Evolutionary conservation across 2,113 vertebrate genomes (phyloP).

Genomic region (Syngnathus floridae): DNA sequence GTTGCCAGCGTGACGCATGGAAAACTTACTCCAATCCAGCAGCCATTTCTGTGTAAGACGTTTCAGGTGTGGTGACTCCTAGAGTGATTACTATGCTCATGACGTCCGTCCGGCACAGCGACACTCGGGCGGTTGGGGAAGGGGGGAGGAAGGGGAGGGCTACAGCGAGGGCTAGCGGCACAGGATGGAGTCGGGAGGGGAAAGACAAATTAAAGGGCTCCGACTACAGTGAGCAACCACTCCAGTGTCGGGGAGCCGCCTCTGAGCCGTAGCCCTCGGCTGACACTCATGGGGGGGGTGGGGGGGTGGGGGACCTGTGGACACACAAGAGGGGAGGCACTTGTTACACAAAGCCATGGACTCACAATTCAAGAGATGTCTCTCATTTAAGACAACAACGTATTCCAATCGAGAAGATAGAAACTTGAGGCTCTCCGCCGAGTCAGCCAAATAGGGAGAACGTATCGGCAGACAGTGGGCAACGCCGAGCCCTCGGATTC

Average conservation of each 20-base stretch:
- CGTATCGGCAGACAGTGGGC: too few relatives aligned
- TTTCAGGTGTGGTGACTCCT: slow-evolving; percentile 99
- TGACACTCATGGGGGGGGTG: slow-evolving; percentile 82
- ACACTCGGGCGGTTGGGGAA: slow-evolving; percentile 65
- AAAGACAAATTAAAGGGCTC: slow-evolving; percentile 83
- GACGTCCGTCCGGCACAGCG: slow-evolving; percentile 94
- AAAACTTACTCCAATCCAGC: slow-evolving; percentile 97
- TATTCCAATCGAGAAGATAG: background rate
- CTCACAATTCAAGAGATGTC: background rate
- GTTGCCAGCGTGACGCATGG: background rate
- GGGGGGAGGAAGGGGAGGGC: slow-evolving; percentile 56
- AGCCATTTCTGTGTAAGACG: slow-evolving; percentile 99
- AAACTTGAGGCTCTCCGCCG: too few relatives aligned
- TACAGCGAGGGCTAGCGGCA: slow-evolving; percentile 33
- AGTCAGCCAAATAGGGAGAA: too few relatives aligned
- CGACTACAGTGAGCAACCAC: slow-evolving; percentile 83
- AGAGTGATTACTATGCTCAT: slow-evolving; percentile 99
- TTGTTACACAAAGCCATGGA: background rate
- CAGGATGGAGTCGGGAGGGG: slow-evolving; percentile 70
- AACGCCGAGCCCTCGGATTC: too few relatives aligned
- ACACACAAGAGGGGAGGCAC: slow-evolving; percentile 11
- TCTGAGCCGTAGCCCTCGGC: slow-evolving; percentile 85
- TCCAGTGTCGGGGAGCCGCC: slow-evolving; percentile 87
- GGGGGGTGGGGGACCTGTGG: slow-evolving; percentile 72
- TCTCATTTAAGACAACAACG: background rate